Evolutionary conservation across 2,888 invertebrate genomes (phyloP), one percentile per base, ranked within the genome.

Genomic region (Mylabris sibirica): DNA sequence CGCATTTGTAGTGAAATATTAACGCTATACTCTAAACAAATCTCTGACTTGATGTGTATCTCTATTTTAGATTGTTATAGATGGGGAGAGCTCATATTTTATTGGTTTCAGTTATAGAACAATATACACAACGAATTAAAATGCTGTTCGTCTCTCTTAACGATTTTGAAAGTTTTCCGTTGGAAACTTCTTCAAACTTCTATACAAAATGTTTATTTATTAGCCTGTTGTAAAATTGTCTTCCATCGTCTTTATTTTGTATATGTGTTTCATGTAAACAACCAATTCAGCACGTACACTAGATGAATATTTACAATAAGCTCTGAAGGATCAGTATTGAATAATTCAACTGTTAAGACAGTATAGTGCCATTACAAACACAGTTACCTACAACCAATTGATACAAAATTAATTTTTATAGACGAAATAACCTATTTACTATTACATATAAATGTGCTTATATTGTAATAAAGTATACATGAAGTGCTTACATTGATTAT

Each of bases 251-350:
- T 8, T 57, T 20, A 20, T 9, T 0, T 12, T 24, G 24, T 20
- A 5, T 14, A 20, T 57, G 57, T 57, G 24, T 57, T 24, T 24
- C 14, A 22, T 12, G 3, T n/a, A 2, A 57, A 57, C 57, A 2
- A 26, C 26, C 24, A 57, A 26, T 26, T 57, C 57, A 26, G 12
- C 57, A 57, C 57, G 57, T 26, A 57, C 5, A 57, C 26, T 3
- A 5, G 24, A 26, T 57, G 26, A 57, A 57, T 57, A 57, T 57
- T 57, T 26, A 57, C 57, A 57, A 57, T 57, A 57, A 57, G n/a
- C 14, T 57, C 26, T 57, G 2, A 14, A 6, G 8, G 24, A 57
- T 14, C n/a, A 8, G 26, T 57, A 14, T 57, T 57, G 57, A 57
- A 57, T 57, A 26, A 57, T 57, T 57, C 57, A 26, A 57, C 14